Percentiles rank a stretch among this genome's conserved stretches.
Evolutionary conservation across 23 tunicate species (phyloP).

Genomic region (Ciona savignyi): DNA sequence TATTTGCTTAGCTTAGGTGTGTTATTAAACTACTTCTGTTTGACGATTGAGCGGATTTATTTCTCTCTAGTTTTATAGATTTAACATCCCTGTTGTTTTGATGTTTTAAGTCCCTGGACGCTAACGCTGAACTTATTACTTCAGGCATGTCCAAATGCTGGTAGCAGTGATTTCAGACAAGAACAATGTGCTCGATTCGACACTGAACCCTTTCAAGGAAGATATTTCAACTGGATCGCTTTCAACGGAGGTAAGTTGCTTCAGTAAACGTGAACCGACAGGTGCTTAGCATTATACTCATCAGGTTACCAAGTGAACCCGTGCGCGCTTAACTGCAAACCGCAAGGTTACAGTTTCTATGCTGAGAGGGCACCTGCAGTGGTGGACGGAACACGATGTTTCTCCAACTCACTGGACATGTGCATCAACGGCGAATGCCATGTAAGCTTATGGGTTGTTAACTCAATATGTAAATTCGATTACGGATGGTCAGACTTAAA

Average conservation of each 20-base stretch:
- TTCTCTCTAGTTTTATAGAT: neutral
- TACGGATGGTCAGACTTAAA: neutral
- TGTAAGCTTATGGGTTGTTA: constrained; percentile 31
- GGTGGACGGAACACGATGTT: constrained; percentile 92
- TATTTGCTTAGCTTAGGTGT: no score
- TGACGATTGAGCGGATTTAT: no score
- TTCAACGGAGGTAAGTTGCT: neutral
- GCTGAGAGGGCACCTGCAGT: constrained; percentile 78
- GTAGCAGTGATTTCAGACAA: constrained; percentile 45
- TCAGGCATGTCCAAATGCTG: constrained; percentile 30
- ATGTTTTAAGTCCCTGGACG: no score
- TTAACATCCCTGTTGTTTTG: neutral
- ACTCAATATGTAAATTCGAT: neutral
- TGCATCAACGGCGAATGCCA: constrained; percentile 98
- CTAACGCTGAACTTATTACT: no score
- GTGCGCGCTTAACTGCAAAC: constrained; percentile 93
- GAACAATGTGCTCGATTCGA: constrained; percentile 88
- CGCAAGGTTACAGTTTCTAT: constrained; percentile 78
- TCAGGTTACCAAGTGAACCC: constrained; percentile 79
- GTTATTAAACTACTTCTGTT: no score
- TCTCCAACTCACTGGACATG: constrained; percentile 68
- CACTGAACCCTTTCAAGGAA: constrained; percentile 69
- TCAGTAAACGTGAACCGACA: neutral
- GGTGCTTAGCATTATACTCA: no score
- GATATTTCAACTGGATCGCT: constrained; percentile 96